Base-by-base conservation (phyloP, 1,140 invertebrate species). In the Ylistrum balloti region DNA sequence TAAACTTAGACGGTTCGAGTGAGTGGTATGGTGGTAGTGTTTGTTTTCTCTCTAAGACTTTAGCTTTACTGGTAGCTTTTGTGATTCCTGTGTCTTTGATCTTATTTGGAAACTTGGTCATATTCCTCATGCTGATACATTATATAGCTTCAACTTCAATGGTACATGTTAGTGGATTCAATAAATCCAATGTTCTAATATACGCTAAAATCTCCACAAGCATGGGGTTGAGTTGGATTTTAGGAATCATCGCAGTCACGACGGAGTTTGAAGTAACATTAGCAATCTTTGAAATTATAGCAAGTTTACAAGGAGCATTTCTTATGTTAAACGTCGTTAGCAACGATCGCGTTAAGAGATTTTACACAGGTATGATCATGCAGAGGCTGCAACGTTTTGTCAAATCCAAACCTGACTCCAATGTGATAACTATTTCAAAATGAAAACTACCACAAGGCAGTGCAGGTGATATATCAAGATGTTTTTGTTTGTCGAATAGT, bases 51-150 rank as follows among this genome's bases (percentile, higher is more conserved):
- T 74, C 56, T 28, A 1, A 74, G 22, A 74, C 56, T 5, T 28
- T 74, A n/a, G 22, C 56, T 28, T 74, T 28, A 74, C 56, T 74
- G 22, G 1, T 74, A 3, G 56, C 56, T n/a, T 28, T 74, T 28
- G 56, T 74, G 22, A 28, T 74, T 74, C 56, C 56, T n/a, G 56
- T 74, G n/a, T 74, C 22, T 74, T n/a, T 74, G 56, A 74, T 74
- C n/a, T 74, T 74, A n/a, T 74, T 22, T 28, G n/a, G 56, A 9
- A 74, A 74, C 56, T n/a, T 74, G 2, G 56, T 74, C n/a, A 74
- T 28, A 74, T 74, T 74, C 17, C 1, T 9, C 28, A 28, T 74
- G 56, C 56, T 74, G 22, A 28, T 74, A 74, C 56, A n/a, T 28
- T n/a, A 28, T n/a, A 74, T 74, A 5, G 0, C 56, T 5, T 74